A percentile compares a stretch with the other conserved stretches of the same genome.
Conservation (phyloP, 1,140 invertebrate species). For the Solenopsis invicta region DNA sequence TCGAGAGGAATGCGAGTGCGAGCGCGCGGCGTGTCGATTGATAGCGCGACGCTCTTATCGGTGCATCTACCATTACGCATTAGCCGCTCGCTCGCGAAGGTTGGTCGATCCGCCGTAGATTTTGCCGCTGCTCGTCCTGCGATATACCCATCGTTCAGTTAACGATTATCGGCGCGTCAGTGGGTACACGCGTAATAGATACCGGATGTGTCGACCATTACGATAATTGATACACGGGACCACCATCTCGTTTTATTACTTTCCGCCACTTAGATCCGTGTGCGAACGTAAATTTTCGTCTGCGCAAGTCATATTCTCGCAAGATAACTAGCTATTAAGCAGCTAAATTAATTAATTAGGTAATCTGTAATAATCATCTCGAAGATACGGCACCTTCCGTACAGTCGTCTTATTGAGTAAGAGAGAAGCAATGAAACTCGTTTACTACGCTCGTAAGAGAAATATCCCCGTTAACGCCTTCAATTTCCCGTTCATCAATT, state of each 20-base stretch:
- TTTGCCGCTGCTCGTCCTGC: neutral
- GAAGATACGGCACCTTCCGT: constrained; percentile 9
- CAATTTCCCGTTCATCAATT: constrained; percentile 57
- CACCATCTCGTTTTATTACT: neutral
- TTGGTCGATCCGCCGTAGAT: constrained; percentile 32
- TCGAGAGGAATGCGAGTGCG: constrained; percentile 70
- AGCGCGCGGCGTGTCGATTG: constrained; percentile 71
- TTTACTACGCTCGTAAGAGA: constrained; percentile 34
- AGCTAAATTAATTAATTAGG: constrained; percentile 31
- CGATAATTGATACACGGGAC: constrained; percentile 5
- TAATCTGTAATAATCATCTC: constrained; percentile 40
- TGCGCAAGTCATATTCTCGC: neutral
- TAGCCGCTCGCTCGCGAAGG: neutral
- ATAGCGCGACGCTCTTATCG: constrained; percentile 71
- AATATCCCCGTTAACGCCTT: constrained; percentile 52
- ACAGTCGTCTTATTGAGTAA: constrained; percentile 53
- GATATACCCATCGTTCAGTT: neutral
- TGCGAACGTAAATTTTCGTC: neutral
- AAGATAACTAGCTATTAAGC: neutral
- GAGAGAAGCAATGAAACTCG: constrained; percentile 1
- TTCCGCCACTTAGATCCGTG: neutral
- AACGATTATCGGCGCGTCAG: constrained; percentile 17
- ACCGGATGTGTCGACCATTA: neutral
- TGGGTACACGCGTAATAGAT: neutral
- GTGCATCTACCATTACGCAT: constrained; percentile 25